phyloP scores from a whole-genome alignment of 2,113 vertebrate species.

The Mixornis gularis region DNA sequence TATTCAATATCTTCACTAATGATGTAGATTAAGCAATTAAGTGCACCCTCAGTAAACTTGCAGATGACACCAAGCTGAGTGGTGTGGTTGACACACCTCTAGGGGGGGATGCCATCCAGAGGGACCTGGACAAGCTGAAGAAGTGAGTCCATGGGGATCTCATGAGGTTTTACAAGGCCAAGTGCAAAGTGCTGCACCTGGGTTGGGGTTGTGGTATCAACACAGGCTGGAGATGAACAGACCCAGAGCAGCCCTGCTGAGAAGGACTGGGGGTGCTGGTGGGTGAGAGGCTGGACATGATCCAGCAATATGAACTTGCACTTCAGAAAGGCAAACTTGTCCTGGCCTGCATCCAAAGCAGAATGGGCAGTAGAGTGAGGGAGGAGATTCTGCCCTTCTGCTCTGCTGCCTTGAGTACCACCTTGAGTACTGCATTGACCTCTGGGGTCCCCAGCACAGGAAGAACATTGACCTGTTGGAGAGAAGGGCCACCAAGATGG shows the following conservation, averaged over 20 bases:
- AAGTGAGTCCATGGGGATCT: background rate
- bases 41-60: background rate
- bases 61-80: background rate
- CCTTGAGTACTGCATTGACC: background rate
- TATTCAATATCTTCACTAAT: background rate
- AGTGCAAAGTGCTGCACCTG: background rate
- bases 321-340: background rate
- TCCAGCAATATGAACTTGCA: too few relatives aligned
- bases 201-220: background rate
- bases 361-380: background rate
- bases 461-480: background rate
- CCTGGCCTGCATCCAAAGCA: background rate
- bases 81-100: background rate
- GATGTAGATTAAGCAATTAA: rapidly evolving
- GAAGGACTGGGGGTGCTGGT: background rate
- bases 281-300: background rate
- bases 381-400: background rate
- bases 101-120: background rate
- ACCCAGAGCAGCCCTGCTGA: background rate
- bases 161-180: background rate
- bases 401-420: background rate
- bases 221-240: background rate
- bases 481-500: background rate
- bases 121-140: background rate
- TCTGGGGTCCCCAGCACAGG: background rate